Evolutionary conservation across 2,113 vertebrate genomes (phyloP).

Genomic region (Camelus bactrianus): DNA sequence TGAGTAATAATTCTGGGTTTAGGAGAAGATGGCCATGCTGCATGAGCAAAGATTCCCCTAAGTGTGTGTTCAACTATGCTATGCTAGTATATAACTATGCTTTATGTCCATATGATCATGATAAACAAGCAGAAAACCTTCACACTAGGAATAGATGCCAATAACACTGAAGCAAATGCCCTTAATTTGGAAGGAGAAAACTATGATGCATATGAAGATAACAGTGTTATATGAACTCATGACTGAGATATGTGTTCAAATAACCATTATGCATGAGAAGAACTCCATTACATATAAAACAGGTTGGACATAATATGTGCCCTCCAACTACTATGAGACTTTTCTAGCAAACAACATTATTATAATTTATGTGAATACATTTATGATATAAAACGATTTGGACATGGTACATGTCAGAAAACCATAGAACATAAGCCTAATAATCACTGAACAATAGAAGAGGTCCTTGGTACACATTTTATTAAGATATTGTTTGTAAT

Average conservation of each 20-base stretch:
- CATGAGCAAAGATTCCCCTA: background rate
- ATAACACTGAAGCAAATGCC: background rate
- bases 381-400: background rate
- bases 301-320: background rate
- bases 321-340: background rate
- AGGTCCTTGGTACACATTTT: background rate
- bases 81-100: background rate
- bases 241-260: background rate
- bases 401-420: conserved; percentile 3
- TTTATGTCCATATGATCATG: background rate
- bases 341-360: background rate
- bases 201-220: background rate
- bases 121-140: background rate
- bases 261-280: background rate
- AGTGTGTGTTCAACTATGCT: background rate
- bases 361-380: background rate
- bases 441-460: background rate
- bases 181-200: conserved; percentile 2
- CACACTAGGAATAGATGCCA: background rate
- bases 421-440: background rate
- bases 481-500: background rate
- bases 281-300: background rate
- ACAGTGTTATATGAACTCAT: background rate
- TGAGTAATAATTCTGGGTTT: background rate
- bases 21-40: background rate